Evolutionary conservation across 2,113 vertebrate species (phyloP).

Genomic region (Myotis brandtii): DNA sequence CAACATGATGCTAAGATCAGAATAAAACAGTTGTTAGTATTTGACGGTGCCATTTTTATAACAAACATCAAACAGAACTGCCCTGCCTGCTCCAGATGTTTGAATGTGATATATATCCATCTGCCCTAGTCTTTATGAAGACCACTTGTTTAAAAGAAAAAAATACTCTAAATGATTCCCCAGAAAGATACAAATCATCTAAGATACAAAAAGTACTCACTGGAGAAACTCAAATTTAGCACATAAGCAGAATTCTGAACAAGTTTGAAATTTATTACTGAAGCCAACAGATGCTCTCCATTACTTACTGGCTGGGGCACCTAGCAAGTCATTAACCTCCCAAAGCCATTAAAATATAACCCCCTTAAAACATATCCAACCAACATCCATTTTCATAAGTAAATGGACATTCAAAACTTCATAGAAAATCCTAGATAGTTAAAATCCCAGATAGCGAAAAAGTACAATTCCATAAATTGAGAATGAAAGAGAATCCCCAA

Average conservation of each 20-base stretch:
- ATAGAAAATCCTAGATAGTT: not conserved
- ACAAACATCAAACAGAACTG: constrained; percentile 56
- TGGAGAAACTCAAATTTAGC: constrained; percentile 62
- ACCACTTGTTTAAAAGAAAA: constrained; percentile 56
- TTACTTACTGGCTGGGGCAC: not conserved
- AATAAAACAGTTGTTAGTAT: constrained; percentile 55
- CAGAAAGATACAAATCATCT: constrained; percentile 55
- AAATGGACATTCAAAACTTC: constrained; percentile 4
- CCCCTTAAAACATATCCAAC: not conserved
- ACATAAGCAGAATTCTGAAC: constrained; percentile 67
- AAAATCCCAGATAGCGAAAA: not conserved
- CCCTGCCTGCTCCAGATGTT: constrained; percentile 65
- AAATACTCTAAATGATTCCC: constrained; percentile 45
- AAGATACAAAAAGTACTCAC: constrained; percentile 47
- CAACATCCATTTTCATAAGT: constrained; percentile 46
- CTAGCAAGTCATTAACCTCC: constrained; percentile 15
- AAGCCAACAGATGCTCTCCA: constrained; percentile 56
- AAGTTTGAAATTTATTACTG: constrained; percentile 65
- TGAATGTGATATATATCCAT: constrained; percentile 34
- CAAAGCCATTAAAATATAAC: constrained; percentile 38
- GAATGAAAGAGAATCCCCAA: not conserved
- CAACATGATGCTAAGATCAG: constrained; percentile 68
- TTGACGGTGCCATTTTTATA: constrained; percentile 61
- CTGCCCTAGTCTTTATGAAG: constrained; percentile 61
- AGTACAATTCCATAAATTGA: not conserved